Evolutionary conservation across 1,140 invertebrate species (phyloP).

Genomic region (Cydia splendana): DNA sequence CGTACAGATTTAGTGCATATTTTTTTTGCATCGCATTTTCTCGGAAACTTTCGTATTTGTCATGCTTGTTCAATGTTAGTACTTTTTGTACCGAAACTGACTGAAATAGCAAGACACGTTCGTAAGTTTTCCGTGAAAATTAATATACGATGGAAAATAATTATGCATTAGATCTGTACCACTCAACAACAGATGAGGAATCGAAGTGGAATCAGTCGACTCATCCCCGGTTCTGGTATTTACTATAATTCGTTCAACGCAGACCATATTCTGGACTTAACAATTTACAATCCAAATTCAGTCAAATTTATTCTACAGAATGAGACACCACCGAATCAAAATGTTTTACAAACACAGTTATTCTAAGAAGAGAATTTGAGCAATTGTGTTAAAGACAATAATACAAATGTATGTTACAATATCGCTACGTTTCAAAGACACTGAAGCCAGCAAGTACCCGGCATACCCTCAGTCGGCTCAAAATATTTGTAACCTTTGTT

Average conservation of each 20-base stretch:
- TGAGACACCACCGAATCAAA: not conserved
- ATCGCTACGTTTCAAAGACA: not conserved
- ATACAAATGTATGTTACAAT: not conserved
- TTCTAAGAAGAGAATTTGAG: not conserved
- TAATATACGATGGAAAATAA: no score
- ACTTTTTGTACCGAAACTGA: no score
- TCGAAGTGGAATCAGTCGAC: not conserved
- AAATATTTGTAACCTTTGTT: no score
- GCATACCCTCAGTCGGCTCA: not conserved
- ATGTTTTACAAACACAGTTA: not conserved
- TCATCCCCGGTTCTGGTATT: not conserved
- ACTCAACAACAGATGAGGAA: no score
- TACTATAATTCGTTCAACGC: not conserved
- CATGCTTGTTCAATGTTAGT: no score
- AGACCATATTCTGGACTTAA: not conserved
- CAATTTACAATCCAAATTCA: not conserved
- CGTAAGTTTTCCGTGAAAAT: no score
- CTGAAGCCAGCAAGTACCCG: not conserved
- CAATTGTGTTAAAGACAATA: not conserved
- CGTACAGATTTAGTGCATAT: no score
- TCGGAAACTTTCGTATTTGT: no score
- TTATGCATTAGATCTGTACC: no score
- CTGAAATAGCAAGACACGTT: no score
- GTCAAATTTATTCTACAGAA: slow-evolving; percentile 2
- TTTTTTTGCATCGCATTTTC: no score